Conservation (phyloP, 2,113 vertebrate species). For the Calidris pugnax region DNA sequence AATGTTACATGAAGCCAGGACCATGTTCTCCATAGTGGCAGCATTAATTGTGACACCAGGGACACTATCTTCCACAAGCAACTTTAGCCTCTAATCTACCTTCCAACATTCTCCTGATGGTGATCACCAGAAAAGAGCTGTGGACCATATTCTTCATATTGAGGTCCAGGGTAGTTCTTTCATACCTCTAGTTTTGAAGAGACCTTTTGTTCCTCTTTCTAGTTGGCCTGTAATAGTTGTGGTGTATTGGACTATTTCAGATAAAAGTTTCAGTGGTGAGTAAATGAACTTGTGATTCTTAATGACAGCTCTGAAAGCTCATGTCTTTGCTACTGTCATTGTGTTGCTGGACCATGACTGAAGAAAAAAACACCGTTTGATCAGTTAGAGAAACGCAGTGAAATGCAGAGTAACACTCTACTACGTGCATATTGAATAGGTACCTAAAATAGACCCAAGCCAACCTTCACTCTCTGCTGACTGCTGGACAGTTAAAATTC, state of each 20-base stretch:
- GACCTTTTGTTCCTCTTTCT: not conserved
- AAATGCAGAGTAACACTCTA: not conserved
- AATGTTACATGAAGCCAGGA: not conserved
- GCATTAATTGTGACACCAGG: no score
- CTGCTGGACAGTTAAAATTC: not conserved
- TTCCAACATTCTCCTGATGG: not conserved
- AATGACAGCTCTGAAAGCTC: constrained; percentile 26
- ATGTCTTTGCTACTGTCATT: constrained; percentile 10
- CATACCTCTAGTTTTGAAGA: not conserved
- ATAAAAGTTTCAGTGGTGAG: not conserved
- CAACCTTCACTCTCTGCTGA: not conserved
- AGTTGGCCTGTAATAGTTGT: not conserved
- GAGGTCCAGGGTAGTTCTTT: not conserved
- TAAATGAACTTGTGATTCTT: constrained; percentile 32
- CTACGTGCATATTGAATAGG: not conserved
- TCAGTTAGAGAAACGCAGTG: not conserved
- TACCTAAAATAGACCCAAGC: not conserved
- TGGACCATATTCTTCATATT: accelerated
- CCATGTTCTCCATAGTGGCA: not conserved
- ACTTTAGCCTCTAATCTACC: not conserved
- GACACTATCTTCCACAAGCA: not conserved
- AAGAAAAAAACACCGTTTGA: constrained; percentile 3
- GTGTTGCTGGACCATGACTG: constrained; percentile 46
- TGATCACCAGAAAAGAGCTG: not conserved
- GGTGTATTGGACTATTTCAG: not conserved